Conservation (phyloP, 2,113 vertebrate species). For the Cololabis saira region DNA sequence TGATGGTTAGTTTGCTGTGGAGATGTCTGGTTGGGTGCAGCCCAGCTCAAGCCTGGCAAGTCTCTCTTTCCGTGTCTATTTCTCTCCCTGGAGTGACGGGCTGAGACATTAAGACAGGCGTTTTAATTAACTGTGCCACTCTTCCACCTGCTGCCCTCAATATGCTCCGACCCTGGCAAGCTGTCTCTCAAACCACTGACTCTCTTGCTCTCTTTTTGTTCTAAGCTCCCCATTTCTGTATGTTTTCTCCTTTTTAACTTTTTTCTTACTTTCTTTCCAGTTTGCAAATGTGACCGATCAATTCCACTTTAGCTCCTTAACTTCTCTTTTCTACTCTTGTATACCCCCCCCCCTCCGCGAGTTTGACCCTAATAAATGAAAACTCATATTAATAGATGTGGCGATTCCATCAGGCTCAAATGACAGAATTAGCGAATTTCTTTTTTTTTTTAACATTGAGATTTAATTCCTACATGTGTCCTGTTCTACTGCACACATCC, state of each 20-base stretch:
- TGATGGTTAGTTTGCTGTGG: slow-evolving; percentile 62
- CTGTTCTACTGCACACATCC: slow-evolving; percentile 59
- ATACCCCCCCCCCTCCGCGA: slow-evolving; percentile 24
- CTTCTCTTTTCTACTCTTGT: slow-evolving; percentile 33
- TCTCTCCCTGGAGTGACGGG: slow-evolving; percentile 74
- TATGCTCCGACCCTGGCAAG: slow-evolving; percentile 79
- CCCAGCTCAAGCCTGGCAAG: slow-evolving; percentile 71
- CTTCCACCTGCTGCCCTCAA: slow-evolving; percentile 83
- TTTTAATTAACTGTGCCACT: slow-evolving; percentile 83
- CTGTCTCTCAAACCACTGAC: slow-evolving; percentile 74
- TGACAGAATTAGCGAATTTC: slow-evolving; percentile 74
- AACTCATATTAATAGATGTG: slow-evolving; percentile 65
- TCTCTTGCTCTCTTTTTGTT: slow-evolving; percentile 62
- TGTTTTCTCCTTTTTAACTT: slow-evolving; percentile 29
- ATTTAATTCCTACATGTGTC: slow-evolving; percentile 77
- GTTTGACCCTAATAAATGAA: slow-evolving; percentile 71
- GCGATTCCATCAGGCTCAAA: slow-evolving; percentile 57
- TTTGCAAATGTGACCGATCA: slow-evolving; percentile 58
- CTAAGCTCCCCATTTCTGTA: slow-evolving; percentile 41
- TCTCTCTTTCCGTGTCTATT: slow-evolving; percentile 42
- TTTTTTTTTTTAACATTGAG: slow-evolving; percentile 52
- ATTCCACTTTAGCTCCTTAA: slow-evolving; percentile 32
- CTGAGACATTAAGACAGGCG: slow-evolving; percentile 80
- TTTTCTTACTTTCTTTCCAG: slow-evolving; percentile 38
- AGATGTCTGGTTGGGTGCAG: slow-evolving; percentile 68